Conservation (phyloP, 2,113 vertebrate genomes). For the Chaetorhynchus papuensis region DNA sequence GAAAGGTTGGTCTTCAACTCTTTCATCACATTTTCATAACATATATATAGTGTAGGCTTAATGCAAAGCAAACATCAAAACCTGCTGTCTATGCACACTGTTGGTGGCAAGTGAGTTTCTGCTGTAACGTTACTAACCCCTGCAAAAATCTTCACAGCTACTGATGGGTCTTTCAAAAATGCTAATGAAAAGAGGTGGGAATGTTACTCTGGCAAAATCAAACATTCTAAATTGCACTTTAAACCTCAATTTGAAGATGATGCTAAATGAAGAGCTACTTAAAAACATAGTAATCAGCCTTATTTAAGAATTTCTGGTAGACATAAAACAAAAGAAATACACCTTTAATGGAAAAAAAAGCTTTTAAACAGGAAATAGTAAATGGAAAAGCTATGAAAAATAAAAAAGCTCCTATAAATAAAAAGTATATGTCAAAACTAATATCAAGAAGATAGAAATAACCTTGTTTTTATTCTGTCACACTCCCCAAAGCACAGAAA, state of each 20-base stretch:
- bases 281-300: neutral
- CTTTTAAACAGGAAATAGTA: neutral
- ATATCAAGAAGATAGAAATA: neutral
- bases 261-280: neutral
- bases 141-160: neutral
- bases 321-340: neutral
- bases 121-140: neutral
- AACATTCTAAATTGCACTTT: neutral
- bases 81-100: neutral
- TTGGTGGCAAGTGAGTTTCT: neutral
- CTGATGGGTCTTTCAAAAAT: neutral
- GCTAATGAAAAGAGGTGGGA: neutral
- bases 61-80: neutral
- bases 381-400: neutral
- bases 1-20: neutral
- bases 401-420: neutral
- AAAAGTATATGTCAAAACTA: neutral
- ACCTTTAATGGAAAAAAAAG: neutral
- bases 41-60: neutral
- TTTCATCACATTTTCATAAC: neutral
- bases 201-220: neutral
- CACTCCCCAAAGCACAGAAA: neutral
- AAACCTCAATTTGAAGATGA: neutral
- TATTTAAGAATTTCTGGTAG: neutral
- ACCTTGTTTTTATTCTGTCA: neutral